phyloP scores from a whole-genome alignment of 2,797 vertebrate genomes.

The Galagoides demidoff region DNA sequence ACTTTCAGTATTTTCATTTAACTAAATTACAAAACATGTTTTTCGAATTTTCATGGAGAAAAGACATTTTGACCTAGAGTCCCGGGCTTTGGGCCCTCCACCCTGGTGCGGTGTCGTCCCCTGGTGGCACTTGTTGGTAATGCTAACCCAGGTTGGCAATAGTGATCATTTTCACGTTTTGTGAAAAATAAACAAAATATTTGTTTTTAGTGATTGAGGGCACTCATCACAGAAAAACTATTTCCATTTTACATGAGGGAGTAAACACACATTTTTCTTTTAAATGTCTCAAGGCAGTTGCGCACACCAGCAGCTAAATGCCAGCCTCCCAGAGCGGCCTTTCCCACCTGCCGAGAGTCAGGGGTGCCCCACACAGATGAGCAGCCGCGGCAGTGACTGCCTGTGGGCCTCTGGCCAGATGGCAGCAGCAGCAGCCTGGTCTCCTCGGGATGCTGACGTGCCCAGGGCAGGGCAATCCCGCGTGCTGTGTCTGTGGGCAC shows the following conservation, averaged over 20 bases:
- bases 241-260: not conserved
- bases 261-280: not conserved
- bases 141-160: not conserved
- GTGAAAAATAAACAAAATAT: not conserved
- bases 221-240: not conserved
- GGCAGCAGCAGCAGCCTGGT: not conserved
- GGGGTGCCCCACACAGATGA: rapidly evolving
- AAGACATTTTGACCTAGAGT: rapidly evolving
- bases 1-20: not conserved
- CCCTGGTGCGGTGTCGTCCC: slow-evolving; percentile 39
- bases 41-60: not conserved
- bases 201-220: not conserved
- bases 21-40: not conserved
- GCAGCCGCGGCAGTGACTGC: not conserved
- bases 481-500: rapidly evolving
- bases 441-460: not conserved
- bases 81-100: not conserved
- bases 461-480: no score
- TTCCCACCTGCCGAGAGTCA: not conserved
- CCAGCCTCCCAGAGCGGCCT: not conserved
- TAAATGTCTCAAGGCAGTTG: rapidly evolving
- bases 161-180: not conserved
- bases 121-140: slow-evolving; percentile 67
- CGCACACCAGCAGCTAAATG: not conserved
- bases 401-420: rapidly evolving